phyloP scores from a whole-genome alignment of 2,113 vertebrate species.

The Tetraodon nigroviridis region DNA sequence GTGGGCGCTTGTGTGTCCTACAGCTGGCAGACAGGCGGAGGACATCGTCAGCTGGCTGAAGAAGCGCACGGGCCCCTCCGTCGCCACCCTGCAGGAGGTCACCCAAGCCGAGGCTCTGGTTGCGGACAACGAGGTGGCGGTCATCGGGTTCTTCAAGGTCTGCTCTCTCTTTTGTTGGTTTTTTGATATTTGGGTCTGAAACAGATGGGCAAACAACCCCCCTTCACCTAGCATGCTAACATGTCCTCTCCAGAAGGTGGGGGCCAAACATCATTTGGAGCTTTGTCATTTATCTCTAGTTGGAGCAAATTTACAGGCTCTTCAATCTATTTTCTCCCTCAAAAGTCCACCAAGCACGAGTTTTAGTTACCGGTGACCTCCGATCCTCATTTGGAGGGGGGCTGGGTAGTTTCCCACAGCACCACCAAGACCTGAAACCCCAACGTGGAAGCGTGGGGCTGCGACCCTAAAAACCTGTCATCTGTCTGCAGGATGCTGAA shows the following conservation, averaged over 20 bases:
- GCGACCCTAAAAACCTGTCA: background rate
- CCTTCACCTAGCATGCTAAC: too few relatives aligned
- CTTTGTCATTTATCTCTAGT: too few relatives aligned
- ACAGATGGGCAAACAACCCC: too few relatives aligned
- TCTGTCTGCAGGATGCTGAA: constrained; percentile 72
- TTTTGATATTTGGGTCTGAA: background rate
- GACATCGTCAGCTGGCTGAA: constrained; percentile 94
- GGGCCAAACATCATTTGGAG: too few relatives aligned
- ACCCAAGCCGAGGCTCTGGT: constrained; percentile 77
- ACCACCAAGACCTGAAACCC: too few relatives aligned
- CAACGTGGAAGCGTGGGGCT: background rate
- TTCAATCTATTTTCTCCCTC: too few relatives aligned
- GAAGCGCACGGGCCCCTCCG: constrained; percentile 91
- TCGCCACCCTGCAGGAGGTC: constrained; percentile 69
- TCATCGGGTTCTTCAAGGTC: constrained; percentile 98
- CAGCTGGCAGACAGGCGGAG: constrained; percentile 91
- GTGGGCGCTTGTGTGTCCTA: constrained; percentile 3
- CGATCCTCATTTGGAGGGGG: too few relatives aligned
- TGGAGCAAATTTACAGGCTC: too few relatives aligned
- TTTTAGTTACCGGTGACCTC: too few relatives aligned
- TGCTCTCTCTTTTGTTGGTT: background rate
- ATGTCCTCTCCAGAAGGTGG: too few relatives aligned
- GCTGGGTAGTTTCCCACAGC: too few relatives aligned
- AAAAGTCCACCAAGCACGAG: too few relatives aligned
- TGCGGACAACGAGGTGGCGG: constrained; percentile 84